Evolutionary conservation across 2,113 vertebrate species (phyloP), one percentile per base, ranked within the genome.

Genomic region (Mesitornis unicolor): DNA sequence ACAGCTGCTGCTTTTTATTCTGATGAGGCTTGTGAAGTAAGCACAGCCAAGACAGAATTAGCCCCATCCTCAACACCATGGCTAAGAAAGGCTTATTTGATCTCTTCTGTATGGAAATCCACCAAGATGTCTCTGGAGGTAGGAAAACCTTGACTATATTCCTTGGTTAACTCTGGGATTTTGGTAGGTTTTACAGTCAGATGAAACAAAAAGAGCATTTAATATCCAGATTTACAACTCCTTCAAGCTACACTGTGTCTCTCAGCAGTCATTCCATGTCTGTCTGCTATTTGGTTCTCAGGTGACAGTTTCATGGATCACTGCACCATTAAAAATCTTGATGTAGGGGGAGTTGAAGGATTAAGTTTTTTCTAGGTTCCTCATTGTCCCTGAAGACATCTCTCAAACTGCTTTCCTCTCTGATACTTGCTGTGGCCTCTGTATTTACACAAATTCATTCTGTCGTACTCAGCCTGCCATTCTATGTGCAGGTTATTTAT

Each of bases 1-100:
- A 47, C 43, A 85, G 65, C 48, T 95, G 84, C 64, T 68, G 45
- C 38, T 85, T 73, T 53, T 63, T 69, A 67, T 73, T 77, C 75
- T 59, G 43, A 57, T 53, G 20, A 63, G 20, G 16, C 69, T 38
- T 86, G 65, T 48, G 60, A 77, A 82, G 22, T 8, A 91, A 85
- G 17, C 69, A 64, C n/a, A 82, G 60, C 38, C 48, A 64, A 69
- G 36, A 78, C 9, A 59, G 29, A 74, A 89, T 11, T 11, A 83
- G 31, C 33, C 31, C 10, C 1, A 0, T 65, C 31, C 53, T 73
- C 38, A 74, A 21, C 22, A 81, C 21, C 38, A 67, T 9, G 28
- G 33, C 17, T 69, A 65, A 69, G 40, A 68, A 56, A 68, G 11
- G 16, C 13, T 71, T 57, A 19, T 53, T 85, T 88, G 25, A 47